phyloP scores from a whole-genome alignment of 2,113 vertebrate genomes.

The Tretioscincus oriximinensis region DNA sequence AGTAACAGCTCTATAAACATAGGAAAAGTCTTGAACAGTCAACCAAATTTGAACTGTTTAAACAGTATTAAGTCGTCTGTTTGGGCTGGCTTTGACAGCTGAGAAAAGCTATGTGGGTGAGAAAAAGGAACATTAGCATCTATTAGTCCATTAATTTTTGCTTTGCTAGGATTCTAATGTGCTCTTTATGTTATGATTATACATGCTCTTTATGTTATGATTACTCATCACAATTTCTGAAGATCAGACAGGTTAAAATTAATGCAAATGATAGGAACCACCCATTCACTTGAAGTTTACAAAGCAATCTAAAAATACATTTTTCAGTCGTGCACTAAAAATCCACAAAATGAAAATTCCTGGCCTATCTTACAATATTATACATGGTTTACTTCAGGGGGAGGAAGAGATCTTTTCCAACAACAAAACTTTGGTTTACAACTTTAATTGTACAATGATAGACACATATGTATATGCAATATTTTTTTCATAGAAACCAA shows the following conservation, averaged over 20 bases:
- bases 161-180: neutral
- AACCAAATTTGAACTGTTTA: neutral
- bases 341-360: neutral
- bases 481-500: neutral
- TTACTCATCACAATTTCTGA: neutral
- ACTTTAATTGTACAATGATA: too few species aligned
- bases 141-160: neutral
- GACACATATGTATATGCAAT: too few species aligned
- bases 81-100: neutral
- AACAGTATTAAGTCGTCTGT: neutral
- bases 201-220: neutral
- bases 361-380: neutral
- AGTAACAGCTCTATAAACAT: neutral
- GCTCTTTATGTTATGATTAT: too few species aligned
- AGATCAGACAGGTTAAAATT: neutral
- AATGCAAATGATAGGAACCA: neutral
- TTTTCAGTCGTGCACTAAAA: neutral
- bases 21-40: neutral
- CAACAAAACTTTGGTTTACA: neutral
- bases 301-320: neutral
- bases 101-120: too few species aligned
- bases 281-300: neutral
- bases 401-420: neutral
- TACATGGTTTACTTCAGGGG: too few species aligned
- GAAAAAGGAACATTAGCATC: neutral